phyloP scores from a whole-genome alignment of 2,797 vertebrate species.

The Lacerta bilineata region DNA sequence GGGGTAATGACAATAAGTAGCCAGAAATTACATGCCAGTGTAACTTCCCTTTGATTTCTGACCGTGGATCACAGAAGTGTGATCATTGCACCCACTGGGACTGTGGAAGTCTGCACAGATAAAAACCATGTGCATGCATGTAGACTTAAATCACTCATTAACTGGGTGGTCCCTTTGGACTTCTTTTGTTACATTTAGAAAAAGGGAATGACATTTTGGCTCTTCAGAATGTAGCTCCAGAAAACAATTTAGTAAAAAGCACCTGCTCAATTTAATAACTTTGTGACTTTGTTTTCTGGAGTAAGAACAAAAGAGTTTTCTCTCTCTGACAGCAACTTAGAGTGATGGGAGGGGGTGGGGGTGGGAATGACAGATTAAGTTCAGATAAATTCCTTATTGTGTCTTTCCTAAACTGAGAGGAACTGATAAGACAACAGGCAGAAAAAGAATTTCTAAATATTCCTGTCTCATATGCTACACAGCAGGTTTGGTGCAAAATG shows the following conservation, averaged over 20 bases:
- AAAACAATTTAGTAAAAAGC: background rate
- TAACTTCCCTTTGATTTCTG: background rate
- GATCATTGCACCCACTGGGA: background rate
- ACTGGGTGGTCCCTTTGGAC: background rate
- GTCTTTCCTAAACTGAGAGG: constrained; percentile 26
- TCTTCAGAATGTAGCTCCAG: background rate
- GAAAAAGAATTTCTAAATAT: constrained; percentile 11
- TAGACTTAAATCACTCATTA: background rate
- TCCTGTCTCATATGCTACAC: background rate
- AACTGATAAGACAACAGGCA: constrained; percentile 32
- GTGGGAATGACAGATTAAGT: constrained; percentile 28
- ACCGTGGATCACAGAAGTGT: background rate
- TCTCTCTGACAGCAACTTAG: constrained; percentile 32
- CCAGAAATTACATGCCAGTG: background rate
- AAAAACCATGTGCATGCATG: background rate
- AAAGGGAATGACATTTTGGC: background rate
- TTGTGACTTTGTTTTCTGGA: constrained; percentile 17
- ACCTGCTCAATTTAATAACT: constrained; percentile 2
- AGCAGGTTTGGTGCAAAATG: background rate
- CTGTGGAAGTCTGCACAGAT: background rate
- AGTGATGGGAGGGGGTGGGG: background rate
- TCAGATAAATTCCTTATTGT: constrained; percentile 32
- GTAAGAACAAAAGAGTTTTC: constrained; percentile 24
- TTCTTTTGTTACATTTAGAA: background rate
- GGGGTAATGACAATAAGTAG: background rate